phyloP scores from a whole-genome alignment of 2,113 vertebrate genomes.

The Salvator merianae region DNA sequence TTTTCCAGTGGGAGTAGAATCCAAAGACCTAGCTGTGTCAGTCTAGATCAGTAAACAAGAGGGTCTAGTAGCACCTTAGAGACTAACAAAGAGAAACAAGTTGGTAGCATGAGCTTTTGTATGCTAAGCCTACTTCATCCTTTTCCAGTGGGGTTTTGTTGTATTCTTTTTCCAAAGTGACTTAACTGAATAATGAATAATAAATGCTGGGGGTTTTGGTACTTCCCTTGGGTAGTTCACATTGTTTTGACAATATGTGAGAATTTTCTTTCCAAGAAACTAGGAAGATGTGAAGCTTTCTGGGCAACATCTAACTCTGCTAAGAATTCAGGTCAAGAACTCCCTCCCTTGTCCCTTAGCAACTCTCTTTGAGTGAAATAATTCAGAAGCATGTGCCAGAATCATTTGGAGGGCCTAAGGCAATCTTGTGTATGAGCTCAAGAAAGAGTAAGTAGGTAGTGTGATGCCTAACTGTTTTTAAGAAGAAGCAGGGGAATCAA shows the following conservation, averaged over 20 bases:
- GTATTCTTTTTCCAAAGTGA: background rate
- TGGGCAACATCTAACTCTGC: conserved; percentile 56
- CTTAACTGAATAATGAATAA: background rate
- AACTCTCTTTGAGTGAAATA: conserved; percentile 61
- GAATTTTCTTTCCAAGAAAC: conserved; percentile 28
- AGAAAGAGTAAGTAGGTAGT: conserved; percentile 12
- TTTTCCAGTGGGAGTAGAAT: too few relatives aligned
- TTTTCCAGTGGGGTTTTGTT: too few relatives aligned
- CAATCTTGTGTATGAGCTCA: conserved; percentile 2
- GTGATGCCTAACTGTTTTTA: background rate
- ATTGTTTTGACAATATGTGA: background rate
- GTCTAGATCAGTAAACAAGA: too few relatives aligned
- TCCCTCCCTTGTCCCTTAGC: conserved; percentile 71
- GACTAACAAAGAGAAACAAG: too few relatives aligned
- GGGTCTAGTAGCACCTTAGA: too few relatives aligned
- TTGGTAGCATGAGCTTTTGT: too few relatives aligned
- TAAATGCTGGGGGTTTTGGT: background rate
- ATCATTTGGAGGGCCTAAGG: conserved; percentile 47
- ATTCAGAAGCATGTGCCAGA: conserved; percentile 16
- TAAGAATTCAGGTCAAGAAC: conserved; percentile 77
- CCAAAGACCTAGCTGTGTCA: too few relatives aligned
- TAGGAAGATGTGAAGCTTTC: conserved; percentile 45
- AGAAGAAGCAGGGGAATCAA: rapidly evolving
- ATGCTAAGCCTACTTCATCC: too few relatives aligned
- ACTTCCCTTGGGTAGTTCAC: background rate